These are phyloP conservation scores for Elanoides forficatus DNA, from an alignment of 2,113 vertebrate genomes.

Conservation along the genomic window DNA sequence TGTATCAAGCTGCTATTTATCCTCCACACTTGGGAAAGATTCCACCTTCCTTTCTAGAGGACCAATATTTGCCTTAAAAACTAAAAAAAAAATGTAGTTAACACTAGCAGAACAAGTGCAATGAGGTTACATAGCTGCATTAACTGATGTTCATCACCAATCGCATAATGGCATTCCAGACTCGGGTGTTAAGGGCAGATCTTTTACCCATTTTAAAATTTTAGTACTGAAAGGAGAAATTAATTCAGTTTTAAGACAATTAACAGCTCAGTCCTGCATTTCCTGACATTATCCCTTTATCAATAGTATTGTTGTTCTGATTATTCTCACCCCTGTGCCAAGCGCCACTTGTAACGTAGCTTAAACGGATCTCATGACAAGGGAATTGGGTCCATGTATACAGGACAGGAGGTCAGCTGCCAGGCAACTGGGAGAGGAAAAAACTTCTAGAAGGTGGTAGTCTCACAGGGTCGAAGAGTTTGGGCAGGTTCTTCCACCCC, in stretches of 20 bases:
- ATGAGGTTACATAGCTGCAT: neutral
- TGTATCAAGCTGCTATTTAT: neutral
- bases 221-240: neutral
- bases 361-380: neutral
- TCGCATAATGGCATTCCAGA: neutral
- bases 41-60: neutral
- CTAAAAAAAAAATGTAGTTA: neutral
- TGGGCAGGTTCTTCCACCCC: neutral
- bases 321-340: neutral
- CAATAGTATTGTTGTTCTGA: slow-evolving; percentile 5
- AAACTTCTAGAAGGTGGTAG: neutral
- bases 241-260: slow-evolving; percentile 26
- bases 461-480: neutral
- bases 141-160: neutral
- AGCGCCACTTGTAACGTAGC: neutral
- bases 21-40: neutral
- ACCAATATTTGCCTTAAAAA: neutral
- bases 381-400: neutral
- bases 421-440: neutral
- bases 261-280: neutral
- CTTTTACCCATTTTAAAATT: neutral
- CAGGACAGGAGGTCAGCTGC: neutral
- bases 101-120: neutral
- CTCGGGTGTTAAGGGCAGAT: neutral
- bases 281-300: neutral